Evolutionary conservation across 30 jellyfish, hydroid and myxozoan genomes (phyloP).

Genomic region (Mastigias papua): DNA sequence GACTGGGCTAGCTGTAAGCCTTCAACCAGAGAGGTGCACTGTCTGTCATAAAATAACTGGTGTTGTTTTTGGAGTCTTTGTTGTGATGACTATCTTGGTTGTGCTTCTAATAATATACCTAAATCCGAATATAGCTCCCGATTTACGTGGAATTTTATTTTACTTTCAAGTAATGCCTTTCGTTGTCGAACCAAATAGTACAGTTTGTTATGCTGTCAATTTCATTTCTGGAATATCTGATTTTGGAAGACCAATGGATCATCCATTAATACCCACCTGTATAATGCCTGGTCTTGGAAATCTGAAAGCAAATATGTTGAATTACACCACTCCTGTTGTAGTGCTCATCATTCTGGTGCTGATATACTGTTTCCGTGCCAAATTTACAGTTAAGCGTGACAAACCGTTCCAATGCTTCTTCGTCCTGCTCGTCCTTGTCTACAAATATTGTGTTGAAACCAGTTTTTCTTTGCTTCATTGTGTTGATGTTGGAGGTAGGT

Average conservation of each 20-base stretch:
- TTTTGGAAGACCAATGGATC: constrained; percentile 71
- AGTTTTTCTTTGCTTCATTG: constrained; percentile 58
- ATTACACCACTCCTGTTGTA: constrained; percentile 68
- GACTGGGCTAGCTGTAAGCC: constrained; percentile 50
- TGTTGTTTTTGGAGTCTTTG: constrained; percentile 39
- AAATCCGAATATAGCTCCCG: constrained; percentile 65
- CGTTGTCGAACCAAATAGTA: constrained; percentile 58
- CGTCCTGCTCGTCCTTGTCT: constrained; percentile 54
- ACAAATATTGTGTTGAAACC: constrained; percentile 74
- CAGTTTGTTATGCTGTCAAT: constrained; percentile 56
- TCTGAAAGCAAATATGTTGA: constrained; percentile 48
- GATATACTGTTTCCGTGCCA: constrained; percentile 12
- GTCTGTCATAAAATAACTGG: too few species aligned
- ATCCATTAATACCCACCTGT: constrained; percentile 62
- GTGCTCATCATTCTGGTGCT: constrained; percentile 31
- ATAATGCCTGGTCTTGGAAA: constrained; percentile 52
- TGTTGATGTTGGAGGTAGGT: constrained; percentile 74
- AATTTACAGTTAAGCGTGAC: neutral
- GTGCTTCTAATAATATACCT: constrained; percentile 42
- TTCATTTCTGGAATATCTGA: constrained; percentile 23
- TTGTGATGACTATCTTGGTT: constrained; percentile 22
- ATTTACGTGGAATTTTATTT: constrained; percentile 68
- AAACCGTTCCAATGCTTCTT: constrained; percentile 67
- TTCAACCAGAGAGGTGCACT: constrained; percentile 52
- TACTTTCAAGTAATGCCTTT: constrained; percentile 72